Evolutionary conservation across 2,797 vertebrate species (phyloP).

Genomic region (Cyclopterus lumpus): DNA sequence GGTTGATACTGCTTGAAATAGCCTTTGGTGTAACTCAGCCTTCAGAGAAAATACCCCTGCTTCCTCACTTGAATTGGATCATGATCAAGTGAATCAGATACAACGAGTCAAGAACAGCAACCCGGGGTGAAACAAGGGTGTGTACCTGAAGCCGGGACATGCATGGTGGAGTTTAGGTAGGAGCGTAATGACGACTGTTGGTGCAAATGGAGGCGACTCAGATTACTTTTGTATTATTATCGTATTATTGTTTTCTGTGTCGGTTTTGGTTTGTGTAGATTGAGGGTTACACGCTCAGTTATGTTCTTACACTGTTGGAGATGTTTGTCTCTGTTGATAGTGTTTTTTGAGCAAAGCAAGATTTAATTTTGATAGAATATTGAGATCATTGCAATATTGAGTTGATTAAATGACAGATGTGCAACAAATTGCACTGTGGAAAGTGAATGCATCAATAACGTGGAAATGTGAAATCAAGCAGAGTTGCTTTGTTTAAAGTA

Average conservation of each 20-base stretch:
- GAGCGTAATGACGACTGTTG: neutral
- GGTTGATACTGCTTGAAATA: constrained; percentile 52
- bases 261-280: neutral
- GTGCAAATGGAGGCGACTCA: neutral
- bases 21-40: constrained; percentile 44
- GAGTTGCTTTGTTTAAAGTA: neutral
- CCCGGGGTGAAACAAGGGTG: neutral
- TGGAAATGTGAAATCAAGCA: neutral
- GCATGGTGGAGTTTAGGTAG: neutral
- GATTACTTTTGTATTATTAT: neutral
- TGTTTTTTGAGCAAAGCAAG: neutral
- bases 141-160: neutral
- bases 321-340: neutral
- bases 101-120: constrained; percentile 5
- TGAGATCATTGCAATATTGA: neutral
- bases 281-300: no score
- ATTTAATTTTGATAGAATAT: neutral
- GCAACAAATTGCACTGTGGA: neutral
- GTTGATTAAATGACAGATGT: neutral
- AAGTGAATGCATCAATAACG: neutral
- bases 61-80: constrained; percentile 53
- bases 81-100: constrained; percentile 49
- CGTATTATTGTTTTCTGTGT: neutral
- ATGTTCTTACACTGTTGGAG: neutral
- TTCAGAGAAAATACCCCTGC: constrained; percentile 45